These are phyloP conservation scores for Uloborus diversus DNA, from an alignment of 1,140 invertebrate genomes.

Conservation along the genomic window DNA sequence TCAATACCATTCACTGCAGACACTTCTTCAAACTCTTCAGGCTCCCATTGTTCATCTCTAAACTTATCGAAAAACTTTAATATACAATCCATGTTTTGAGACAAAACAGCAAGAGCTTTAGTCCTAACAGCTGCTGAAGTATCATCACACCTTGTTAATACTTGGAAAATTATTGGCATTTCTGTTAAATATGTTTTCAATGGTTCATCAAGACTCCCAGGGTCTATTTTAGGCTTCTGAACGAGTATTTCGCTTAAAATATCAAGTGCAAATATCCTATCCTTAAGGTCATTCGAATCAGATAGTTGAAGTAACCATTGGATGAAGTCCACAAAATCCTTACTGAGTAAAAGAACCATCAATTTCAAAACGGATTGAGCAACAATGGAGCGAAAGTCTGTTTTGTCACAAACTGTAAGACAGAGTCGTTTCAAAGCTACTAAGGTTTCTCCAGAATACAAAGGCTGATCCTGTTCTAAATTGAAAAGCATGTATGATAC, in stretches of 20 bases:
- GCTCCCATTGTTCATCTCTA: constrained; percentile 59
- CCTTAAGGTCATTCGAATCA: constrained; percentile 67
- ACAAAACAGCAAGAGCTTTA: constrained; percentile 70
- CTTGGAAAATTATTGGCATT: constrained; percentile 67
- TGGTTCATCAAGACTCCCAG: not conserved
- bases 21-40: not conserved
- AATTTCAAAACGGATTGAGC: constrained; percentile 68
- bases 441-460: constrained; percentile 64
- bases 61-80: not conserved
- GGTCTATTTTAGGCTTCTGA: constrained; percentile 57
- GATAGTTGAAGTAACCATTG: constrained; percentile 69
- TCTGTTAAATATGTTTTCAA: constrained; percentile 59
- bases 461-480: constrained; percentile 63
- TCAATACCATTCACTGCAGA: constrained; percentile 12
- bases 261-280: constrained; percentile 71
- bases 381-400: constrained; percentile 70
- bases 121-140: constrained; percentile 70
- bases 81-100: constrained; percentile 59
- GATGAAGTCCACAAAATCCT: constrained; percentile 65
- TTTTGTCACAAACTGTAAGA: constrained; percentile 70
- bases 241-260: constrained; percentile 68
- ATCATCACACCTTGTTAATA: constrained; percentile 70
- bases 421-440: constrained; percentile 72
- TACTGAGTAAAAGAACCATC: constrained; percentile 64
- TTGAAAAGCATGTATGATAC: constrained; percentile 69